Base-by-base conservation (phyloP, 1,140 invertebrate species). In the Drosophila dunni region DNA sequence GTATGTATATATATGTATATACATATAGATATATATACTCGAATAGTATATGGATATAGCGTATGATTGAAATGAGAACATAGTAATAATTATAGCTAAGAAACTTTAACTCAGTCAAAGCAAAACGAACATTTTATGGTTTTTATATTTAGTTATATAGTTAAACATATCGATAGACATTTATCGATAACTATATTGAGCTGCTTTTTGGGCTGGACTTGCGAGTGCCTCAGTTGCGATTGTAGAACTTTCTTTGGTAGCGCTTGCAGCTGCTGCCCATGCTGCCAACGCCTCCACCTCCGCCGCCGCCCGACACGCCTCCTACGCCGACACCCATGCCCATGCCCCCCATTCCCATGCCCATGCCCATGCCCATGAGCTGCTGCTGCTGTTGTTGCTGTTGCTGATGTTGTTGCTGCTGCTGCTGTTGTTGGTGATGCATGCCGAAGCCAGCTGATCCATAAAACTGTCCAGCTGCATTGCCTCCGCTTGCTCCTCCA, bases 231-330 rank as follows among this genome's bases (percentile, higher is more conserved):
- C 57, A 91, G 75, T 91, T 86, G 82, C 90, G 90, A 73, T 86
- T 82, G 68, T 92, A 92, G 66, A 91, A 92, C 83, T 92, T 92
- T 86, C 91, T 90, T 89, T 92, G 91, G 78, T 92, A 91, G 86
- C 90, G 83, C 67, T 82, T 91, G 74, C 90, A 91, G 79, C 82
- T 81, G 78, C 76, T 88, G 44, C 88, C 69, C 50, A 81, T 79
- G 81, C 86, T 79, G 75, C 85, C 85, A 57, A 73, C 85, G 57
- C 85, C 81, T 60, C 78, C 77, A 17, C 65, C 74, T 5, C n/a
- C 64, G 20, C 48, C 44, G 13, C 67, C 65, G 24, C 72, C 72
- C 70, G 33, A 36, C 44, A 24, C 66, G n/a, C 65, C 65, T n/a
- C 60, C 57, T 17, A 44, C 34, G 33, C 75, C 61, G 36, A 62